Percentiles rank a stretch among this genome's conserved stretches.
These are phyloP conservation scores for Mohoua ochrocephala DNA, from an alignment of 2,113 vertebrate genomes.

Conservation along the genomic window DNA sequence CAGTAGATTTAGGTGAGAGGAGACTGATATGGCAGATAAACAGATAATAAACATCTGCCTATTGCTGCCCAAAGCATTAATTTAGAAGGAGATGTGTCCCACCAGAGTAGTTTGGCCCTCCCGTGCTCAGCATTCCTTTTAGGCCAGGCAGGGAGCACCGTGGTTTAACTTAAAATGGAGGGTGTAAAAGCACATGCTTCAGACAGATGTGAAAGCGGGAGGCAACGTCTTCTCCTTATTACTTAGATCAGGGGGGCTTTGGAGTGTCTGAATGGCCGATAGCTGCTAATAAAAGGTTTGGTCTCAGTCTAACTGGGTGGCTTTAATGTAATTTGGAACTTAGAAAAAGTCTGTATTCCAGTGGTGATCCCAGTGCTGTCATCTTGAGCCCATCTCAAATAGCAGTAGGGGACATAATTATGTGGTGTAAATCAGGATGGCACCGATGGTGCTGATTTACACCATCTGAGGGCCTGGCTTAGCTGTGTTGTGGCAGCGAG, in stretches of 20 bases:
- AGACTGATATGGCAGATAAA: rapidly evolving
- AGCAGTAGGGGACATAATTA: background rate
- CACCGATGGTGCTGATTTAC: background rate
- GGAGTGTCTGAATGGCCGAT: background rate
- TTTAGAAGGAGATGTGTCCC: background rate
- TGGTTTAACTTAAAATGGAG: background rate
- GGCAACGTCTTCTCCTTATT: background rate
- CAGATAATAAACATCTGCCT: background rate
- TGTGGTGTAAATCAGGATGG: background rate
- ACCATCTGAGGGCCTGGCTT: background rate
- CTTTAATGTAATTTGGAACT: background rate
- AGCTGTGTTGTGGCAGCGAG: background rate
- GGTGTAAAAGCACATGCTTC: background rate
- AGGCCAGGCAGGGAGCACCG: background rate
- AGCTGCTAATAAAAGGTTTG: background rate
- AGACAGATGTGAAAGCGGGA: background rate
- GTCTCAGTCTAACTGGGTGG: background rate
- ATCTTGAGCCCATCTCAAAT: background rate
- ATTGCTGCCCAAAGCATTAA: background rate
- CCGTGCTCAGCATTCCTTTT: background rate
- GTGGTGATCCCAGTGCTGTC: background rate
- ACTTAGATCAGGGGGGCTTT: background rate
- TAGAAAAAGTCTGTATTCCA: background rate
- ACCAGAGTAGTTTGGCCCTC: background rate
- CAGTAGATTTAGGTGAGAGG: background rate